These are phyloP conservation scores for Chiroxiphia lanceolata DNA, from an alignment of 2,797 vertebrate genomes.

Conservation along the genomic window DNA sequence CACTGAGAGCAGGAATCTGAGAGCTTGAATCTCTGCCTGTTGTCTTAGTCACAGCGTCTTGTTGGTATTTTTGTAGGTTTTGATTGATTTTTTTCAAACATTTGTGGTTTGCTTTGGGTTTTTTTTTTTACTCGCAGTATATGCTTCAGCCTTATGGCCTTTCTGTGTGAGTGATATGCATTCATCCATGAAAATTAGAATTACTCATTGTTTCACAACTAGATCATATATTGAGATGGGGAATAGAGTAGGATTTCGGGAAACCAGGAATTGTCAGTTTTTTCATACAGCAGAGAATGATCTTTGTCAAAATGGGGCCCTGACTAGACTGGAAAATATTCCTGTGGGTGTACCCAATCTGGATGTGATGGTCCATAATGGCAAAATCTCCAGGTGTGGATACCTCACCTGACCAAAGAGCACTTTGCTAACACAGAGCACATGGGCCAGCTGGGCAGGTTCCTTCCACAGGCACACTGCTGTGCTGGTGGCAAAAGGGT, in stretches of 20 bases:
- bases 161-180: not conserved
- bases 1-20: not conserved
- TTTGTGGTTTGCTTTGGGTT: not conserved
- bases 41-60: not conserved
- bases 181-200: not conserved
- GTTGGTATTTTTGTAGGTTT: not conserved
- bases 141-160: not conserved
- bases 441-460: not conserved
- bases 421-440: not conserved
- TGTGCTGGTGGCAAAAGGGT: not conserved
- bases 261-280: not conserved
- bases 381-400: not conserved
- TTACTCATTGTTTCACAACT: not conserved
- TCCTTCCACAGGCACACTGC: not conserved
- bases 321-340: not conserved
- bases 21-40: not conserved
- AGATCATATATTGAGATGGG: not conserved
- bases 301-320: not conserved
- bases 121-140: not conserved
- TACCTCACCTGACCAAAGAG: not conserved
- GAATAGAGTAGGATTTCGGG: not conserved
- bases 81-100: not conserved
- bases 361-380: not conserved
- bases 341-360: not conserved
- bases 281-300: not conserved